Evolutionary conservation across 1,140 invertebrate genomes (phyloP).

Genomic region (Leptinotarsa undecemlineata): DNA sequence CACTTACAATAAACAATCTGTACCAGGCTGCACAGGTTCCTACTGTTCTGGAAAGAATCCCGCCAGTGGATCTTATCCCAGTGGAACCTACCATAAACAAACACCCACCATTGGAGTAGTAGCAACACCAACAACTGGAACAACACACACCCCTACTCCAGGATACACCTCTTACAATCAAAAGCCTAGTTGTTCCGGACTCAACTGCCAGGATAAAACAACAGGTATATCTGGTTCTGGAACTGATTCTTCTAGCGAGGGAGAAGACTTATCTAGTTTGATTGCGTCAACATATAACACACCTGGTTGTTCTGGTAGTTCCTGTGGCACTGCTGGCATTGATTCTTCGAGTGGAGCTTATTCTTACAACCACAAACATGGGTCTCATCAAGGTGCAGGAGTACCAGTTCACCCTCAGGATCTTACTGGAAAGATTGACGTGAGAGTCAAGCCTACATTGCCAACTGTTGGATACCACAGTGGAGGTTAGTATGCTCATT

Average conservation of each 20-base stretch:
- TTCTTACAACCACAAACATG: no score
- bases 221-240: slow-evolving; percentile 7
- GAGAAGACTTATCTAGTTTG: background rate
- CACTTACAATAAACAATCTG: background rate
- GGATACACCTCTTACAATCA: background rate
- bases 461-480: no score
- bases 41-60: background rate
- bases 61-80: background rate
- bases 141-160: background rate
- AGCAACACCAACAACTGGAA: no score
- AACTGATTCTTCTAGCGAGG: background rate
- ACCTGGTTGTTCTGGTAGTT: background rate
- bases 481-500: no score
- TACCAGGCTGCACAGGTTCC: background rate
- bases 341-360: no score
- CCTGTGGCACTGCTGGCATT: background rate
- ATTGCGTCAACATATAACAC: background rate
- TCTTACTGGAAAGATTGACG: no score
- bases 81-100: background rate
- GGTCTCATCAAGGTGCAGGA: no score
- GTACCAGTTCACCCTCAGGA: no score
- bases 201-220: background rate
- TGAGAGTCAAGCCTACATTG: no score
- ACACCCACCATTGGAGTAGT: no score
- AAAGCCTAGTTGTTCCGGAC: background rate